Evolutionary conservation across 2,113 vertebrate genomes (phyloP).

Genomic region (Conger conger): DNA sequence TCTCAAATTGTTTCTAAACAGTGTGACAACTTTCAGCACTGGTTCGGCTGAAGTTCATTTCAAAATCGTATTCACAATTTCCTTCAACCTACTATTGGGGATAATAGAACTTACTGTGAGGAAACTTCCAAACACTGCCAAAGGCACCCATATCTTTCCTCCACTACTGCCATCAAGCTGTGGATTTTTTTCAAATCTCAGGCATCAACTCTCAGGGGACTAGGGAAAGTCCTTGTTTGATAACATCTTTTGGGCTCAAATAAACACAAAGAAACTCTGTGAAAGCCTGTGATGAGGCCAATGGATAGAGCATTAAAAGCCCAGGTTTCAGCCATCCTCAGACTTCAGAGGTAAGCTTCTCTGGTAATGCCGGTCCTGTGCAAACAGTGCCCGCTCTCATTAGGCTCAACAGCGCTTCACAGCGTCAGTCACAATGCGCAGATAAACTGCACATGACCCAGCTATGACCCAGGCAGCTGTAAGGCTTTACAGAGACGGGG

Average conservation of each 20-base stretch:
- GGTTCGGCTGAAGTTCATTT: no score
- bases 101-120: neutral
- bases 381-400: neutral
- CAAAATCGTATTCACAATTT: no score
- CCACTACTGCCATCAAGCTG: neutral
- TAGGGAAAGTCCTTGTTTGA: neutral
- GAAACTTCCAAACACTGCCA: neutral
- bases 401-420: neutral
- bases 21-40: no score
- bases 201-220: neutral
- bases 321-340: neutral
- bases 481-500: no score
- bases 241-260: neutral
- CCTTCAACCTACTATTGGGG: no score
- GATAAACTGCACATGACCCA: neutral
- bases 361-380: neutral
- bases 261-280: neutral
- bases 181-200: neutral
- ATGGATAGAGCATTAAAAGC: neutral
- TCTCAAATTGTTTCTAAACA: no score
- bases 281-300: neutral
- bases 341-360: neutral
- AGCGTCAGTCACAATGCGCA: neutral
- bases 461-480: no score
- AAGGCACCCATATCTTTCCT: neutral